Evolutionary conservation across 2,888 invertebrate species (phyloP).

Genomic region (Psylliodes chrysocephalus): DNA sequence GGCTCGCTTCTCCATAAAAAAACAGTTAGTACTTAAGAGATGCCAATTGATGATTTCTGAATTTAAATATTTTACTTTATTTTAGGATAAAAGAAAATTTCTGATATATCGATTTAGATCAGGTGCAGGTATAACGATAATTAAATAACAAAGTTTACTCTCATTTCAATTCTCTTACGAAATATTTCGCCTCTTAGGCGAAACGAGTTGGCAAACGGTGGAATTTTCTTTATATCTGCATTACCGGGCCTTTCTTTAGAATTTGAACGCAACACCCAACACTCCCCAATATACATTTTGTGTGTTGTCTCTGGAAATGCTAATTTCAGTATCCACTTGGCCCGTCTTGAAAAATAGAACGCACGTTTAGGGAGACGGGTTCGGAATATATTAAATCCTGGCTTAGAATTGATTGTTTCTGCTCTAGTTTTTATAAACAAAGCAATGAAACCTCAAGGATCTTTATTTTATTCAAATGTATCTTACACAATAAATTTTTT

Average conservation of each 20-base stretch:
- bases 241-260: conserved; percentile 25
- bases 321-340: conserved; percentile 24
- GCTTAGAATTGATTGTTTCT: conserved; percentile 1
- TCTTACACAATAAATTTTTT: no score
- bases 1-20: no score
- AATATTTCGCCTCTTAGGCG: conserved; percentile 29
- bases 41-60: no score
- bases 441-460: no score
- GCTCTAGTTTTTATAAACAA: no score
- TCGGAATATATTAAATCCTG: neutral
- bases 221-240: conserved; percentile 33
- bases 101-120: no score
- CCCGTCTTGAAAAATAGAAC: neutral
- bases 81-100: no score
- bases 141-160: neutral
- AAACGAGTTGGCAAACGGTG: conserved; percentile 31
- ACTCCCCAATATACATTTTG: conserved; percentile 19
- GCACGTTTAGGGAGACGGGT: conserved; percentile 2
- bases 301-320: conserved; percentile 25
- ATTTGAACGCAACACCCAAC: conserved; percentile 16
- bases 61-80: no score
- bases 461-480: no score
- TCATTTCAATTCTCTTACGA: neutral
- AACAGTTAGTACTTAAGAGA: no score
- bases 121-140: no score